Evolutionary conservation across 1,140 invertebrate species (phyloP).

Genomic region (Sipha flava): DNA sequence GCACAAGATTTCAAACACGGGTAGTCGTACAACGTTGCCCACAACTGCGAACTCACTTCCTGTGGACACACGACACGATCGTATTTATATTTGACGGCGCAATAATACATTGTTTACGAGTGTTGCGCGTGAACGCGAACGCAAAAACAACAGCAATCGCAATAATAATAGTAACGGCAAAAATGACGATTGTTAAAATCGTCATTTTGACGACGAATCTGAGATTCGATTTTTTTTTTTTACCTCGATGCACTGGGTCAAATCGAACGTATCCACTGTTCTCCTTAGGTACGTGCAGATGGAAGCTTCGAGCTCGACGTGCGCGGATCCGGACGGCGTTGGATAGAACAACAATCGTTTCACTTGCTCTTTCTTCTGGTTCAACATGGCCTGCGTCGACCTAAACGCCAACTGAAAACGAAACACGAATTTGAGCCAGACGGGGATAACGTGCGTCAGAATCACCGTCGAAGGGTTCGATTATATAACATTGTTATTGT

Average conservation of each 20-base stretch:
- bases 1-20: constrained; percentile 57
- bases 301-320: constrained; percentile 47
- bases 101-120: too few relatives aligned
- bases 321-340: constrained; percentile 36
- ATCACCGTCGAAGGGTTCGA: not conserved
- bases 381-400: constrained; percentile 48
- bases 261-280: constrained; percentile 51
- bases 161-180: too few relatives aligned
- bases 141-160: too few relatives aligned
- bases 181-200: too few relatives aligned
- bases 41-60: constrained; percentile 58
- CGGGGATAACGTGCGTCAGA: too few relatives aligned
- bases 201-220: too few relatives aligned
- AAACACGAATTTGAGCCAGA: constrained; percentile 20
- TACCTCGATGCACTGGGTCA: constrained; percentile 51
- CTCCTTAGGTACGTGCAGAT: constrained; percentile 48
- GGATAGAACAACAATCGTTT: constrained; percentile 49
- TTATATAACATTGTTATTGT: not conserved
- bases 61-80: constrained; percentile 39
- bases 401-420: constrained; percentile 53
- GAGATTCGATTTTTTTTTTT: too few relatives aligned
- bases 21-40: constrained; percentile 65
- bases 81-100: not conserved
- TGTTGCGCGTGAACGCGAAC: too few relatives aligned
- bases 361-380: constrained; percentile 48